phyloP scores from a whole-genome alignment of 2,113 vertebrate species.

The Gallinago media region DNA sequence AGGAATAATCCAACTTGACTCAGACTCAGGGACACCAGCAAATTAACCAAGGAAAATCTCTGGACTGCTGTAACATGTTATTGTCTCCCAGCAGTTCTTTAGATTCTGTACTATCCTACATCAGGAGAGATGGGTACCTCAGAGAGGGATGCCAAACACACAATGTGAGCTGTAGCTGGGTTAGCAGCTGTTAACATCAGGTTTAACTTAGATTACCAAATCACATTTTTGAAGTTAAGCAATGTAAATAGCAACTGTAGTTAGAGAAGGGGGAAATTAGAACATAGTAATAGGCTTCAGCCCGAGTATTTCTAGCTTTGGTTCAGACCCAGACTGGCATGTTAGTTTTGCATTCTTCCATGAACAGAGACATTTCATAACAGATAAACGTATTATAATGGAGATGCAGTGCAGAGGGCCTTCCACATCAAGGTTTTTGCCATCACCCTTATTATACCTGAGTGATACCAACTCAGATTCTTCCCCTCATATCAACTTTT shows the following conservation, averaged over 20 bases:
- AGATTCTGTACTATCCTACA: background rate
- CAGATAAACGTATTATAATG: background rate
- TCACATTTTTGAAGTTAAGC: background rate
- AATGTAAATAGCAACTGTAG: background rate
- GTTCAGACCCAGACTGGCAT: background rate
- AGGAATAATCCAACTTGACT: background rate
- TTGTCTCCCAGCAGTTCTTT: background rate
- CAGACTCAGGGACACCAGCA: background rate
- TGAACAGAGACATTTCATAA: background rate
- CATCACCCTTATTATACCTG: background rate
- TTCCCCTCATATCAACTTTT: background rate
- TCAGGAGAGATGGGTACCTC: background rate
- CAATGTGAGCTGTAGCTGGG: background rate
- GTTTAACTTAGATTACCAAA: slow-evolving; percentile 19
- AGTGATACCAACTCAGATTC: slow-evolving; percentile 17
- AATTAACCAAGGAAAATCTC: background rate
- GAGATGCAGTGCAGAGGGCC: background rate
- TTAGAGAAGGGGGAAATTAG: background rate
- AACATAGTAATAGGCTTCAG: background rate
- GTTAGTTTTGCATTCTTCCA: background rate
- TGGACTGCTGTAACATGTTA: background rate
- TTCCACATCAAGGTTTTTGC: background rate
- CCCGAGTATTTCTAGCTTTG: background rate
- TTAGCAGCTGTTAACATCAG: background rate
- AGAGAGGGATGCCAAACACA: background rate